Percentiles rank a stretch among this genome's conserved stretches.
Conservation (phyloP, 2,888 invertebrate species). For the Chrysolina americana region DNA sequence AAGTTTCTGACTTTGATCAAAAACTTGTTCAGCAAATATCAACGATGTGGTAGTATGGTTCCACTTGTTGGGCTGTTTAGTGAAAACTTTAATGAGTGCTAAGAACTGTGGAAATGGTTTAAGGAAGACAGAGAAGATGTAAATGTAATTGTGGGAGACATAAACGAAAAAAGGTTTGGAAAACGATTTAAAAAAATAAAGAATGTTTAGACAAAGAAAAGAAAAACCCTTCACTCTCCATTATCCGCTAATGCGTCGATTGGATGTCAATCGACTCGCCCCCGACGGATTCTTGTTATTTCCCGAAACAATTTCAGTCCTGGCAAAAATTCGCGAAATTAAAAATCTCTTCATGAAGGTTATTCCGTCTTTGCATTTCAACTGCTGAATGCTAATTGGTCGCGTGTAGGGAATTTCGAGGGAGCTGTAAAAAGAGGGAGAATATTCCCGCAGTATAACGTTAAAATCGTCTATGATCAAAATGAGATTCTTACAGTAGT, state of each 20-base stretch:
- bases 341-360: conserved; percentile 26
- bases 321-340: conserved; percentile 23
- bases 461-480: conserved; percentile 60
- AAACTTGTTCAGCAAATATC: too few species aligned
- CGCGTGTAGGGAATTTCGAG: conserved; percentile 40
- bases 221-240: too few species aligned
- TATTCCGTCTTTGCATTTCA: conserved; percentile 4
- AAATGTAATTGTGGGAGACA: too few species aligned
- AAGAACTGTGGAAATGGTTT: too few species aligned
- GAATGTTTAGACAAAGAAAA: too few species aligned
- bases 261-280: background rate
- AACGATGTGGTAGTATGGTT: too few species aligned
- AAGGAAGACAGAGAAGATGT: too few species aligned
- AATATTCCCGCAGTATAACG: conserved; percentile 41
- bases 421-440: conserved; percentile 21
- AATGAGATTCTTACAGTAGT: conserved; percentile 69
- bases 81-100: too few species aligned
- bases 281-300: conserved; percentile 4
- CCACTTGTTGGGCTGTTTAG: too few species aligned
- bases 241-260: background rate
- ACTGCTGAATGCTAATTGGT: conserved; percentile 39
- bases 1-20: too few species aligned
- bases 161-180: too few species aligned
- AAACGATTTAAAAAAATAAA: too few species aligned
- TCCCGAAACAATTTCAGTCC: background rate